Evolutionary conservation across 2,797 vertebrate genomes (phyloP), one percentile per base, ranked within the genome.

Genomic region (Heliangelus exortis): DNA sequence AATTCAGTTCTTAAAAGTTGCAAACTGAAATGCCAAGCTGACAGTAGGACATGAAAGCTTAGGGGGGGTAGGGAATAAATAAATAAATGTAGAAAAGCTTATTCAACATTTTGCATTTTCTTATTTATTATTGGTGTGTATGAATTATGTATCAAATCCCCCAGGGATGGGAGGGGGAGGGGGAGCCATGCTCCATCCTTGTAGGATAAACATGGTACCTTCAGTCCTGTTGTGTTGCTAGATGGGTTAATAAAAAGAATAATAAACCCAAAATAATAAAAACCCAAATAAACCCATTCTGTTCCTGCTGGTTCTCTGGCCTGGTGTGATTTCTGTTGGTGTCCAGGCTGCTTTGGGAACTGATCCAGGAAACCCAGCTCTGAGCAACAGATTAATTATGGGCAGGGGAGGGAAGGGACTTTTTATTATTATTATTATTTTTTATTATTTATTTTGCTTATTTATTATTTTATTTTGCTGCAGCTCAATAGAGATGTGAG

Each of bases 251-350:
- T 21, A 86, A 72, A 75, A 72, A 51, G 39, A 34, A 51, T 10
- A n/a, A 36, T n/a, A n/a, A n/a, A n/a, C n/a, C n/a, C n/a, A n/a
- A n/a, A n/a, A n/a, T n/a, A n/a, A n/a, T n/a, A n/a, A n/a, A n/a
- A n/a, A n/a, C n/a, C 34, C 34, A 36, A 36, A 36, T 36, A 10
- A 36, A 19, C 17, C 54, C 39, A 41, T 50, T 73, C 33, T 34
- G 66, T 11, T 1, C 12, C 45, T 25, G 1, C 4, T 62, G 54
- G 47, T 77, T 41, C 66, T 47, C 36, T 57, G 57, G 33, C 29
- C 36, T 78, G 22, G 7, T 0, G 0, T n/a, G 17, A 66, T 45
- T 50, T 14, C 39, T 41, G 13, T 19, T 45, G 9, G 43, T 45
- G 31, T 86, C 74, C 39, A 21, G 20, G 17, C 43, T 68, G 63